These are phyloP conservation scores for Semnopithecus entellus DNA, from an alignment of 2,113 vertebrate genomes.

Conservation along the genomic window DNA sequence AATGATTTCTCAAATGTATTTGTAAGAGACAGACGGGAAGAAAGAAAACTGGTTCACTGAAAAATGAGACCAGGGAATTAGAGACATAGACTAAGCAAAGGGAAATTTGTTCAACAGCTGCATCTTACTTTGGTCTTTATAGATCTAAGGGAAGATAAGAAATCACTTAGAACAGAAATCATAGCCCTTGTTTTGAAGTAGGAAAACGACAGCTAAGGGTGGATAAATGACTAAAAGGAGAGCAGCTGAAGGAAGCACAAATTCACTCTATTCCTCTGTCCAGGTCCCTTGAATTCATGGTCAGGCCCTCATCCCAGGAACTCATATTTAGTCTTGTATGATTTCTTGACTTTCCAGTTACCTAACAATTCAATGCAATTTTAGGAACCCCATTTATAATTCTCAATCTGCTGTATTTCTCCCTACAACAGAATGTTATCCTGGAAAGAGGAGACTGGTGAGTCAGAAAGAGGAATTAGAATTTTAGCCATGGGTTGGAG, in stretches of 20 bases:
- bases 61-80: conserved; percentile 73
- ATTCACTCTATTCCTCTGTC: not conserved
- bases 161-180: conserved; percentile 30
- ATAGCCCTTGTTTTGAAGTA: conserved; percentile 14
- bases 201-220: not conserved
- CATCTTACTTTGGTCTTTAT: conserved; percentile 58
- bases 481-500: not conserved
- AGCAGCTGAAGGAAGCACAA: not conserved
- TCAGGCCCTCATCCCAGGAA: not conserved
- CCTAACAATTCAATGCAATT: not conserved
- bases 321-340: not conserved
- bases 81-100: conserved; percentile 55
- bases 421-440: not conserved
- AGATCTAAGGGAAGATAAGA: conserved; percentile 44
- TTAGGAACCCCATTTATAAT: not conserved
- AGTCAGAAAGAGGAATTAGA: not conserved
- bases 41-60: conserved; percentile 69
- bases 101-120: conserved; percentile 65
- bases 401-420: not conserved
- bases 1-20: conserved; percentile 71
- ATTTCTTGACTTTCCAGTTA: not conserved
- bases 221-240: not conserved
- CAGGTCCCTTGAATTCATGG: not conserved
- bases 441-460: not conserved
- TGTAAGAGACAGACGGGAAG: conserved; percentile 56